Base-by-base conservation (phyloP, 2,888 invertebrate genomes). In the Xylophagus ater region DNA sequence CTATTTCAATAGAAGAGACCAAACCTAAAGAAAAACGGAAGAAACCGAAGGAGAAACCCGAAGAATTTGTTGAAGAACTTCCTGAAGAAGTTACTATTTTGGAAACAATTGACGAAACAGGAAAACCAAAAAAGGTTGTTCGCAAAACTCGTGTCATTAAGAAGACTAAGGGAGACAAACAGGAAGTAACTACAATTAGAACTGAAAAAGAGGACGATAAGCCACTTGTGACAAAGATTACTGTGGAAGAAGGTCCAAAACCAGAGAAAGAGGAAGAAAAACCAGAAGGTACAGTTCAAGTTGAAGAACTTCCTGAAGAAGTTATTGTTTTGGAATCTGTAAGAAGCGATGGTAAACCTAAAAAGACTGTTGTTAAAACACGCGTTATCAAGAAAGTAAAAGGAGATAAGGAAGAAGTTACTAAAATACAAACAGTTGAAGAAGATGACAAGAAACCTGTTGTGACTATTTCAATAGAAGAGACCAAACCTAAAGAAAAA, bases 131-230 rank as follows among this genome's bases (percentile, higher is more conserved):
- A 42, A 34, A 49, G 35, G 49, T 50, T 15, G 53, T 51, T n/a
- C 53, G 45, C 49, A 63, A 58, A 54, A 54, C 42, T 53, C 56
- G 36, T 13, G 47, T 53, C 0, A 60, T 64, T 19, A 59, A 57
- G 45, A 59, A 59, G 44, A 50, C 50, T 24, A 47, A 53, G 37
- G 59, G 55, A 35, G 50, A 50, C 6, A 58, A 56, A 50, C 51
- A 53, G 41, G 57, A 65, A 50, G 55, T 54, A 1, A 58, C 57
- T 12, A 42, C 53, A 34, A 53, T 56, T 10, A 48, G 46, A 4
- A 49, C 55, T 15, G 49, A 24, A 3, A 13, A 24, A 17, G 17
- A 31, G n/a, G 31, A 38, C 10, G 34, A 35, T 25, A 25, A 39
- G 14, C 35, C 25, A 37, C 26, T 39, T 14, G 47, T 56, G 44